Percentiles rank a stretch among this genome's conserved stretches.
Conservation (phyloP, 2,797 vertebrate species). For the Iguana delicatissima region DNA sequence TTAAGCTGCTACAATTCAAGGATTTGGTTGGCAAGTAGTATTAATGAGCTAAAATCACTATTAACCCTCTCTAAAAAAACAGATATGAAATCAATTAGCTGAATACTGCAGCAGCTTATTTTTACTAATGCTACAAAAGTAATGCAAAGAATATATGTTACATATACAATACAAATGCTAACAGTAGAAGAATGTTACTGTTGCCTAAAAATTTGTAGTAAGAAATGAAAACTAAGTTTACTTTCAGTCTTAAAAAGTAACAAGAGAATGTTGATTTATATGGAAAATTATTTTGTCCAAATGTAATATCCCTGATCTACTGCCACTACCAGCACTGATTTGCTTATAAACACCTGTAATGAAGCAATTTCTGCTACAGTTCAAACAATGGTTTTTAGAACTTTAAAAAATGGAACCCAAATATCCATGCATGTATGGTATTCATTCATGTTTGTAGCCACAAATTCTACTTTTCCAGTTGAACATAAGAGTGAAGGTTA, state of each 20-base stretch:
- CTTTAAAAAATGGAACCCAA: background rate
- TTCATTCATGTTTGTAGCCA: background rate
- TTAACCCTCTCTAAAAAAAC: background rate
- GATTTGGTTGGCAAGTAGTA: slow-evolving; percentile 3
- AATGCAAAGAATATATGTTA: background rate
- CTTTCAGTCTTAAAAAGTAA: background rate
- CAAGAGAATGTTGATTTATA: background rate
- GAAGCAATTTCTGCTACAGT: background rate
- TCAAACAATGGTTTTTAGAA: background rate
- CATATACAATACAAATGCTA: background rate
- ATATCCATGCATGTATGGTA: background rate
- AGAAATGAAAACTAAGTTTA: background rate
- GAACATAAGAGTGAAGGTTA: background rate
- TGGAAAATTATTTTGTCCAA: background rate
- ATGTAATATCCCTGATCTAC: background rate
- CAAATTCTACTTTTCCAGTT: background rate
- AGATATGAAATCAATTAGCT: slow-evolving; percentile 9
- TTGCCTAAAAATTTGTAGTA: background rate
- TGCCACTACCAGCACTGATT: background rate
- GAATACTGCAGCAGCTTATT: background rate
- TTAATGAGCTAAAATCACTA: slow-evolving; percentile 20
- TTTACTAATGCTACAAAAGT: background rate
- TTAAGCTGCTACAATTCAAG: slow-evolving; percentile 5
- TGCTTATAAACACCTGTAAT: background rate
- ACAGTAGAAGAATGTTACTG: background rate